Conservation (phyloP, 1,140 invertebrate genomes). For the Lethocerus indicus region DNA sequence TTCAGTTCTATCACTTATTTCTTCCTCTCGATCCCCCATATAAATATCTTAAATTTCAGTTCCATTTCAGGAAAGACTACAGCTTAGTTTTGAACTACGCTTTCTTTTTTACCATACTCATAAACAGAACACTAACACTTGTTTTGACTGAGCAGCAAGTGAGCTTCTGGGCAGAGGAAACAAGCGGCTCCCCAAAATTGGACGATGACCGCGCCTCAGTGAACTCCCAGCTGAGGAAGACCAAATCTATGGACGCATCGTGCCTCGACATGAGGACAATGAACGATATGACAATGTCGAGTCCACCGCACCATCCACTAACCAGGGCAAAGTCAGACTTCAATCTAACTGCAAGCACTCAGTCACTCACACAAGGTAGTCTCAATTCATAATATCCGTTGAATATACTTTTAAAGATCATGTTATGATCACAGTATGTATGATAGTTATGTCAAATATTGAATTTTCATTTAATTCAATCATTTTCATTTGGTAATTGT, state of each 20-base stretch:
- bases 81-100: no score
- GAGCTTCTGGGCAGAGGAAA: constrained; percentile 52
- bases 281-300: constrained; percentile 31
- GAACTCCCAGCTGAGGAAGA: constrained; percentile 61
- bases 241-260: constrained; percentile 72
- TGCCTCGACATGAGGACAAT: constrained; percentile 62
- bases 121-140: no score
- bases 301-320: constrained; percentile 24
- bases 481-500: neutral
- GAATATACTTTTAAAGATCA: neutral
- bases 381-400: neutral
- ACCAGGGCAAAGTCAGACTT: constrained; percentile 73
- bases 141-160: constrained; percentile 41
- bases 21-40: no score
- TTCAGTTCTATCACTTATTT: no score
- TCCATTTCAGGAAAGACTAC: no score
- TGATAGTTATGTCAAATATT: neutral
- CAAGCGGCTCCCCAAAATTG: constrained; percentile 41
- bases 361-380: constrained; percentile 34
- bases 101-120: no score
- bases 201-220: constrained; percentile 38
- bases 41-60: no score
- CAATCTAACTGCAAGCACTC: constrained; percentile 52
- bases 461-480: neutral
- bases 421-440: neutral